These are phyloP conservation scores for Belgica antarctica DNA, from an alignment of 2,888 invertebrate species.

Conservation along the genomic window DNA sequence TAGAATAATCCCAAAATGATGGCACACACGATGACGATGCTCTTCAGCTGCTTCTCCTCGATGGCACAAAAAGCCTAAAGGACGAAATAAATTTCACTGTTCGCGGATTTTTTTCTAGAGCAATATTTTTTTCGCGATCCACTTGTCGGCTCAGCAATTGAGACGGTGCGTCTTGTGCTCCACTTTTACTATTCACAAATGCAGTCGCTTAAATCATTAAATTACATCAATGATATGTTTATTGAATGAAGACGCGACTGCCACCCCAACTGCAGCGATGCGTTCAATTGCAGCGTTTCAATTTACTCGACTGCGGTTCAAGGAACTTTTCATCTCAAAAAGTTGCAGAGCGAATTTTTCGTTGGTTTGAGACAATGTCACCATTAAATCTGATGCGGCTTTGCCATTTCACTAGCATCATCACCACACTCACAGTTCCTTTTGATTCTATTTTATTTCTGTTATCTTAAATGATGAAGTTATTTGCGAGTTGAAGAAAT, in stretches of 20 bases:
- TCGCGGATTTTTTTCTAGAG: no score
- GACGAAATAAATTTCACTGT: neutral
- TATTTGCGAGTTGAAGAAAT: no score
- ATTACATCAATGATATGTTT: neutral
- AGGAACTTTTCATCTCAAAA: constrained; percentile 2
- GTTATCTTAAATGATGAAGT: neutral
- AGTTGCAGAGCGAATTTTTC: neutral
- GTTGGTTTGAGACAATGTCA: neutral
- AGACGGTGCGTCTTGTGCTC: no score
- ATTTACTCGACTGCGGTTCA: neutral
- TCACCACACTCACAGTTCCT: neutral
- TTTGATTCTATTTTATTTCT: neutral
- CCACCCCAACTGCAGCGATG: no score
- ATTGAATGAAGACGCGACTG: neutral
- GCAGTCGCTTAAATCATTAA: no score
- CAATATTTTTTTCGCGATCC: neutral
- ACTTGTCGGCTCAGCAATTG: neutral
- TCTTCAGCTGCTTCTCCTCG: neutral
- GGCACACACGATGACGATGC: constrained; percentile 36
- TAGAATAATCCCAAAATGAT: constrained; percentile 34
- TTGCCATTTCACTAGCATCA: neutral
- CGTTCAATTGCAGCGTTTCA: no score
- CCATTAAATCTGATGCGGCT: neutral
- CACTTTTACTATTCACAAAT: no score
- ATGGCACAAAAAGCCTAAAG: constrained; percentile 30